A percentile compares a stretch with the other conserved stretches of the same genome.
These are phyloP conservation scores for Syrrhaptes paradoxus DNA, from an alignment of 2,113 vertebrate species.

Conservation along the genomic window DNA sequence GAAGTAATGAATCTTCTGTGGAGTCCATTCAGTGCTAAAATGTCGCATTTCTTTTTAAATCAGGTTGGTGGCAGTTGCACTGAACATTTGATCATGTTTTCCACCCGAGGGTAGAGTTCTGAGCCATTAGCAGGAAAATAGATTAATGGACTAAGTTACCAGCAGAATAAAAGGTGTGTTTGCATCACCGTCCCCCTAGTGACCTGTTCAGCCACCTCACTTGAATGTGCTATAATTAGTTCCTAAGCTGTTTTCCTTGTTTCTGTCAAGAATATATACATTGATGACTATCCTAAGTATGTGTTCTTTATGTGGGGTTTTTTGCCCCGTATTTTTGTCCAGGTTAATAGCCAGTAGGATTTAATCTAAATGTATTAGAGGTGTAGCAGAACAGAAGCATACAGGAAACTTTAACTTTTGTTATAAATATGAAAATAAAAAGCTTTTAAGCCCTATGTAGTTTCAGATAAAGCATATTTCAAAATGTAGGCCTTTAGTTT, in stretches of 20 bases:
- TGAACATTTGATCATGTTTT: background rate
- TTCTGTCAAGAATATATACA: background rate
- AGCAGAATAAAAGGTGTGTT: background rate
- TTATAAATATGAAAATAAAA: background rate
- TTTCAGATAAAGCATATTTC: background rate
- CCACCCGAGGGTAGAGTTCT: background rate
- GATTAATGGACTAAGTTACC: background rate
- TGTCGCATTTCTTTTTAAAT: background rate
- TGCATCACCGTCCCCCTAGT: background rate
- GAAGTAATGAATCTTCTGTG: background rate
- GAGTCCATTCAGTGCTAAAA: background rate
- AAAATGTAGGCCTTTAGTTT: background rate
- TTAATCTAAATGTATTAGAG: background rate
- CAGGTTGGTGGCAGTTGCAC: background rate
- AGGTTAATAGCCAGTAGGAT: background rate
- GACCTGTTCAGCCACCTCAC: background rate
- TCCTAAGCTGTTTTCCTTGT: background rate
- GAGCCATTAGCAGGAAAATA: background rate
- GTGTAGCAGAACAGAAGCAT: background rate
- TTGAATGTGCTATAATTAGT: background rate
- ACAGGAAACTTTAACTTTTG: background rate
- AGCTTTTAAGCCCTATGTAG: background rate
- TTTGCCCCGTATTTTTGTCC: background rate
- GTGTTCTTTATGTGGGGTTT: background rate
- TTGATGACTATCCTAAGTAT: background rate